phyloP scores from a whole-genome alignment of 1,140 invertebrate genomes.

The Ips nitidus region DNA sequence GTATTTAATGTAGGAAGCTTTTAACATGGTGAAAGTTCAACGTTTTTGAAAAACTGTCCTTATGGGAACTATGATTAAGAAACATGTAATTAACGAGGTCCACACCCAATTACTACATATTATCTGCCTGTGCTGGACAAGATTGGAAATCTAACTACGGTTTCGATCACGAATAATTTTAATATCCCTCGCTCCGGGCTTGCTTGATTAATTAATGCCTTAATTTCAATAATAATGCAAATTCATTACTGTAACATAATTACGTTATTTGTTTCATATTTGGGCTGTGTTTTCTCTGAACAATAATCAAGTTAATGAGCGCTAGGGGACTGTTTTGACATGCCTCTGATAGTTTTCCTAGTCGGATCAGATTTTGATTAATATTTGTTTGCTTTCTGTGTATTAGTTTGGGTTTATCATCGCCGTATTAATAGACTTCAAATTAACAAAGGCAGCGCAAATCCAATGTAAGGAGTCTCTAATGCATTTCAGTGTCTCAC shows the following conservation, averaged over 20 bases:
- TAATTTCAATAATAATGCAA: constrained; percentile 12
- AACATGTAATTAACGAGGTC: no score
- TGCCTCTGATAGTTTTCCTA: neutral
- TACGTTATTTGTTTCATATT: constrained; percentile 11
- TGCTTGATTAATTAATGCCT: constrained; percentile 8
- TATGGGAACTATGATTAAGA: no score
- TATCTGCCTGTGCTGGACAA: neutral
- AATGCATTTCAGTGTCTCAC: no score
- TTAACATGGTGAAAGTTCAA: no score
- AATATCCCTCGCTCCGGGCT: neutral
- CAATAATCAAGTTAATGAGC: constrained; percentile 8
- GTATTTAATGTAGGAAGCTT: neutral
- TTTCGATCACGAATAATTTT: neutral
- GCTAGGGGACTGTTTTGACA: neutral
- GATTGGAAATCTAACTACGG: neutral
- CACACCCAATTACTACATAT: no score
- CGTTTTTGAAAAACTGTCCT: no score
- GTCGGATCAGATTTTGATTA: no score
- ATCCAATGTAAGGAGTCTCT: no score
- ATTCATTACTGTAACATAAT: constrained; percentile 7
- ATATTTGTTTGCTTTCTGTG: no score
- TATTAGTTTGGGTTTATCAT: no score
- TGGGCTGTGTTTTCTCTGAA: constrained; percentile 11
- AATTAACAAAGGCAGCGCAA: no score
- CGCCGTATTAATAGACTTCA: no score